These are phyloP conservation scores for Cyprinodon tularosa DNA, from an alignment of 2,113 vertebrate genomes.

Conservation along the genomic window DNA sequence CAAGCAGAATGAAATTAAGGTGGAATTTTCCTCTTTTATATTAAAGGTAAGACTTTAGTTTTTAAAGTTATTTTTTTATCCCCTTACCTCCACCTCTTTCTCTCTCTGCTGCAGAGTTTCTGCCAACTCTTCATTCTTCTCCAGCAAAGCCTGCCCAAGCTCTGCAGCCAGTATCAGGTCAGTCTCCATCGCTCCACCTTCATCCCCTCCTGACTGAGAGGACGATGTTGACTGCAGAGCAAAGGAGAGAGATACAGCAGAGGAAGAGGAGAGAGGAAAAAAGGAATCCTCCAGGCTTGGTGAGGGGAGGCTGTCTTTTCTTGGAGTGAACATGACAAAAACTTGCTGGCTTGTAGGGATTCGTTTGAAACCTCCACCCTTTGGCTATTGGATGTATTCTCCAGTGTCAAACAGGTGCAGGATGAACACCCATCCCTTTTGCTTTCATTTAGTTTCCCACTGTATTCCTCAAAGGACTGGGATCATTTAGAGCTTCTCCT, in stretches of 20 bases:
- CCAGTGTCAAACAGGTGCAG: conserved; percentile 1
- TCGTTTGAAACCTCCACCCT: conserved; percentile 26
- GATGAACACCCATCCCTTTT: neutral
- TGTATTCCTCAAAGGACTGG: neutral
- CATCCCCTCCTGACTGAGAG: conserved; percentile 43
- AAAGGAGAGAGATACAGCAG: conserved; percentile 66
- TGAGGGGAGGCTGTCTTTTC: conserved; percentile 74
- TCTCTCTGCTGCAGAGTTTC: conserved; percentile 71
- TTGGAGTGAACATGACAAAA: conserved; percentile 68
- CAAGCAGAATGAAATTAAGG: neutral
- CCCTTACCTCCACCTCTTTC: conserved; percentile 75
- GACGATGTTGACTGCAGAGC: conserved; percentile 42
- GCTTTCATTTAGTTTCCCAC: conserved; percentile 25
- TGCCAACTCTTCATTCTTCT: conserved; percentile 81
- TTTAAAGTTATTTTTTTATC: neutral
- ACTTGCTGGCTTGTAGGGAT: conserved; percentile 4
- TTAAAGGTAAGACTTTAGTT: neutral
- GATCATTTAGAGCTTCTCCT: conserved; percentile 1
- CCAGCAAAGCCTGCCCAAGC: conserved; percentile 80
- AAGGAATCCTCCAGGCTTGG: conserved; percentile 81
- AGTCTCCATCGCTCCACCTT: conserved; percentile 70
- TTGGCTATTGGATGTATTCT: neutral
- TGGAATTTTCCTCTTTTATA: neutral
- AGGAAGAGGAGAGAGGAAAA: conserved; percentile 78
- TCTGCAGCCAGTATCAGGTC: conserved; percentile 83